Conservation (phyloP, 2,888 invertebrate genomes). For the Drosophila prolongata region DNA sequence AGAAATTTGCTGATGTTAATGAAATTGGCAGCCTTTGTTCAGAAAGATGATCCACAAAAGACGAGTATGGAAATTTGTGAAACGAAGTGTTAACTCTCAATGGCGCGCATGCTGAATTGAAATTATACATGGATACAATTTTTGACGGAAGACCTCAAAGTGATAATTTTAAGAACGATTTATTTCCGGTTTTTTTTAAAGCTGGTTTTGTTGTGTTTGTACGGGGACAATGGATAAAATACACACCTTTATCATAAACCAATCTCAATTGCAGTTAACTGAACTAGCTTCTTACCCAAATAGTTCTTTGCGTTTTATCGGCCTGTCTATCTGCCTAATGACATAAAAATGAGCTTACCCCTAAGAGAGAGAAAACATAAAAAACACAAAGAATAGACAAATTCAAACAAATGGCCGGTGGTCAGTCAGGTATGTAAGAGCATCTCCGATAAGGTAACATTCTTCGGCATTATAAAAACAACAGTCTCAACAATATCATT, state of each 20-base stretch:
- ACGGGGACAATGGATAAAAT: constrained; percentile 3
- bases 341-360: constrained; percentile 49
- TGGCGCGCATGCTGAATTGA: constrained; percentile 31
- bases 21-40: constrained; percentile 51
- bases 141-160: constrained; percentile 11
- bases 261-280: constrained; percentile 31
- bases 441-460: constrained; percentile 50
- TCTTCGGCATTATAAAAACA: constrained; percentile 48
- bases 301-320: constrained; percentile 51
- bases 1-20: constrained; percentile 54
- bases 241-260: constrained; percentile 27
- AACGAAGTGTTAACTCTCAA: constrained; percentile 54
- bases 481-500: constrained; percentile 23
- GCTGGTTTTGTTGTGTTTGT: neutral
- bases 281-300: constrained; percentile 19
- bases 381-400: neutral
- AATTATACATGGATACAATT: constrained; percentile 3
- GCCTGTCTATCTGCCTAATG: constrained; percentile 60
- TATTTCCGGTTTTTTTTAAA: constrained; percentile 15
- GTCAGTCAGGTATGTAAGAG: constrained; percentile 33
- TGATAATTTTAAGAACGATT: constrained; percentile 19
- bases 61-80: constrained; percentile 61
- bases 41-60: constrained; percentile 53
- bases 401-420: constrained; percentile 27
- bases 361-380: neutral